phyloP scores from a whole-genome alignment of 2,797 vertebrate genomes.

The Channa striata region DNA sequence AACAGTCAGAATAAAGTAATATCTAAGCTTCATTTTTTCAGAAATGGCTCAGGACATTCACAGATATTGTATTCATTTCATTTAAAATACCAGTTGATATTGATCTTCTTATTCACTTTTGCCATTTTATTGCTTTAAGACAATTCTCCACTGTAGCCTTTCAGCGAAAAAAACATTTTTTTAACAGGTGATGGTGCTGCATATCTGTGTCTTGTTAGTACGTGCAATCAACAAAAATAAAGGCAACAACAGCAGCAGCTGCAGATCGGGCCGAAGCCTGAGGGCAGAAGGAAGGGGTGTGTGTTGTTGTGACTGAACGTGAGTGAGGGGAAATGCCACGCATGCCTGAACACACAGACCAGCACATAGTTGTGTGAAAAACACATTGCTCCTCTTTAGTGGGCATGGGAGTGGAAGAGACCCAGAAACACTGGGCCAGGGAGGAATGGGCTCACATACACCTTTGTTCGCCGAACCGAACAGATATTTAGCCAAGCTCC shows the following conservation, averaged over 20 bases:
- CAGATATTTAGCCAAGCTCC: constrained; percentile 66
- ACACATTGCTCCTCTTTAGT: constrained; percentile 80
- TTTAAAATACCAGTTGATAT: constrained; percentile 4
- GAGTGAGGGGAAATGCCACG: constrained; percentile 85
- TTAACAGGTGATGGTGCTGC: constrained; percentile 39
- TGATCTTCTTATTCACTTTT: constrained; percentile 32
- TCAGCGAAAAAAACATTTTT: constrained; percentile 47
- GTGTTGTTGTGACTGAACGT: constrained; percentile 76
- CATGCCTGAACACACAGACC: constrained; percentile 84
- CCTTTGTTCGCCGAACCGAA: constrained; percentile 62
- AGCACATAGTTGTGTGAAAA: constrained; percentile 84
- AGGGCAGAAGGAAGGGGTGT: constrained; percentile 65
- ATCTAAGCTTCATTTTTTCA: no score
- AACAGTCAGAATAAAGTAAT: no score
- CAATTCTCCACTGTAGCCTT: constrained; percentile 12
- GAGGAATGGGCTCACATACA: constrained; percentile 69
- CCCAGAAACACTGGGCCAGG: constrained; percentile 64
- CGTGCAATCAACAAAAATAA: constrained; percentile 50
- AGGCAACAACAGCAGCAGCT: constrained; percentile 58
- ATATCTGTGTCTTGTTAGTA: constrained; percentile 63
- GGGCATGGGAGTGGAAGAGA: constrained; percentile 77
- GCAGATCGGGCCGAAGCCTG: constrained; percentile 56
- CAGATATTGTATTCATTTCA: neutral
- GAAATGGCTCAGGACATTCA: neutral
- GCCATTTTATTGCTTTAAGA: constrained; percentile 45